phyloP scores from a whole-genome alignment of 2,888 invertebrate species.

The Amitus sp. region DNA sequence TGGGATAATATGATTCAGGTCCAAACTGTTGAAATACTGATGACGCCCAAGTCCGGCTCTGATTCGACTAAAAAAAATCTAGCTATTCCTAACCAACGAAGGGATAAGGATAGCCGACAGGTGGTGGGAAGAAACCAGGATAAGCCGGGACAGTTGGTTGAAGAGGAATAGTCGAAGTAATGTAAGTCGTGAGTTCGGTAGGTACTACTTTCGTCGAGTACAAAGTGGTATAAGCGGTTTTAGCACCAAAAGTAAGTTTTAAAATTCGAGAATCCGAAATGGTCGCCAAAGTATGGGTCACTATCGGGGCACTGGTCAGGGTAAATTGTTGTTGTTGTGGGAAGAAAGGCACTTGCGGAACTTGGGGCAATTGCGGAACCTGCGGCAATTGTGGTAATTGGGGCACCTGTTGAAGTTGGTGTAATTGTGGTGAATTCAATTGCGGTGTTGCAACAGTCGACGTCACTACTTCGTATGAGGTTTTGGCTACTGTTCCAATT shows the following conservation, averaged over 20 bases:
- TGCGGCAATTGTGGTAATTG: constrained; percentile 46
- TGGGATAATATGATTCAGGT: no score
- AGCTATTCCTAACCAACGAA: constrained; percentile 73
- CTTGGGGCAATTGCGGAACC: constrained; percentile 50
- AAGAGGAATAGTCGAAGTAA: constrained; percentile 82
- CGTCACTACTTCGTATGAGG: constrained; percentile 81
- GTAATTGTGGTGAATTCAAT: constrained; percentile 43
- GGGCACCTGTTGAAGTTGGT: constrained; percentile 39
- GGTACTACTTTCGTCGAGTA: constrained; percentile 86
- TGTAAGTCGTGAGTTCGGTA: constrained; percentile 83
- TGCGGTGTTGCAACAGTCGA: constrained; percentile 72
- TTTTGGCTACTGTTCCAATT: constrained; percentile 81
- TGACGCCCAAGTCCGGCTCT: no score
- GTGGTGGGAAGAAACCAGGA: constrained; percentile 82
- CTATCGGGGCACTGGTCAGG: constrained; percentile 82
- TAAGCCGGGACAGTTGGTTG: constrained; percentile 76
- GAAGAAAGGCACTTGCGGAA: constrained; percentile 68
- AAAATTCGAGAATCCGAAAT: constrained; percentile 84
- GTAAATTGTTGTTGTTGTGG: constrained; percentile 75
- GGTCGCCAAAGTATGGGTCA: constrained; percentile 81
- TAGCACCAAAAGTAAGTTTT: constrained; percentile 90
- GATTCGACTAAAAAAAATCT: no score
- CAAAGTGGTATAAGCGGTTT: constrained; percentile 87
- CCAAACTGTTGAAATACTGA: no score
- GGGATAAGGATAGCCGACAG: constrained; percentile 74